phyloP scores from a whole-genome alignment of 2,113 vertebrate species.

The Corythaeola cristata region DNA sequence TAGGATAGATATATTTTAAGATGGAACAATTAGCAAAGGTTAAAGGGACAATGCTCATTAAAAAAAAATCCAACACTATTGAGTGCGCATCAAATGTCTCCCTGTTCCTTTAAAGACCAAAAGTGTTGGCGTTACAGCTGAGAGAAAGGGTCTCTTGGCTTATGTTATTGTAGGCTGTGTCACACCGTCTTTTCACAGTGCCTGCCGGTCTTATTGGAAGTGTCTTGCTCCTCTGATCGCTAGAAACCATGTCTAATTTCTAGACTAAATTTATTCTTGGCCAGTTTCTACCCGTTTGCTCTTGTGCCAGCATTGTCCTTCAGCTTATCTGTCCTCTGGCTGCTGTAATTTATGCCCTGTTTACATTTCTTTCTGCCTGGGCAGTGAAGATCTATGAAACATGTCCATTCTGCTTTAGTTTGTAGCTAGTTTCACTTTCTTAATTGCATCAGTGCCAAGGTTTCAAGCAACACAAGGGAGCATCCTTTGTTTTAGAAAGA shows the following conservation, averaged over 20 bases:
- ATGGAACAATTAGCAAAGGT: constrained; percentile 6
- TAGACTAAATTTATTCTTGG: constrained; percentile 49
- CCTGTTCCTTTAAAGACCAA: not conserved
- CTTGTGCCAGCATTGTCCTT: constrained; percentile 61
- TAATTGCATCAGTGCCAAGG: not conserved
- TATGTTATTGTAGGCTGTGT: not conserved
- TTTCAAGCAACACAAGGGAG: not conserved
- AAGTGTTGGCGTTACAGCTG: not conserved
- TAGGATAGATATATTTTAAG: constrained; percentile 17
- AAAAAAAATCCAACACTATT: not conserved
- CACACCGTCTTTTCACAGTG: not conserved
- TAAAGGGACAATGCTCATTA: not conserved
- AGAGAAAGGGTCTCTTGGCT: not conserved
- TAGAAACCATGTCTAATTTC: constrained; percentile 8
- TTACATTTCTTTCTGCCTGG: constrained; percentile 36
- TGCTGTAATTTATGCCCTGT: constrained; percentile 53
- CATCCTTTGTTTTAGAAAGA: constrained; percentile 28
- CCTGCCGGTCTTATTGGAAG: not conserved
- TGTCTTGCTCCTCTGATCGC: not conserved
- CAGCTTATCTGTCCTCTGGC: constrained; percentile 50
- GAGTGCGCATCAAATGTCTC: not conserved
- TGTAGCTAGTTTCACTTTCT: constrained; percentile 46
- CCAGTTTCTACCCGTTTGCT: not conserved
- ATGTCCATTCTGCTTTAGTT: constrained; percentile 37
- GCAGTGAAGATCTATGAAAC: constrained; percentile 64